phyloP scores from a whole-genome alignment of 2,113 vertebrate species.

The Ammodramus savannarum region DNA sequence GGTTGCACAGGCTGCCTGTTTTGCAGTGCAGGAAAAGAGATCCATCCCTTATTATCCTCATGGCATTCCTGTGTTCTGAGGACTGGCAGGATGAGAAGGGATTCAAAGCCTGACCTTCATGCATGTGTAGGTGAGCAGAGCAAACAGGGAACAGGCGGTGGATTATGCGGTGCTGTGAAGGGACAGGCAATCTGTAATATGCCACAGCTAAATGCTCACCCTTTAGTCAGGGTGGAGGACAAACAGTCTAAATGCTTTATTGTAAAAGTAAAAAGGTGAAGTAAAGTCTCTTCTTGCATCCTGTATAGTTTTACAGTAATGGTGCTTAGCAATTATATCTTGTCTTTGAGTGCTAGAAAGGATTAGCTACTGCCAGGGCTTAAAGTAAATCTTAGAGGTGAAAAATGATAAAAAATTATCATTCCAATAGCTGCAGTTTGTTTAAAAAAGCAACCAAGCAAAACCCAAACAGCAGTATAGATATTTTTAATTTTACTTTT shows the following conservation, averaged over 20 bases:
- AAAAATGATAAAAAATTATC: background rate
- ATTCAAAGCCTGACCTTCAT: background rate
- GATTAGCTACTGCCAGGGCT: background rate
- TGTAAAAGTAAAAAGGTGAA: background rate
- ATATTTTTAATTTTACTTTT: background rate
- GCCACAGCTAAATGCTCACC: background rate
- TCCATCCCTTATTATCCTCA: background rate
- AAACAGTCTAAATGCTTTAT: background rate
- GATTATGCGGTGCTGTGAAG: background rate
- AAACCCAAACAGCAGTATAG: background rate
- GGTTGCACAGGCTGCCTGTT: background rate
- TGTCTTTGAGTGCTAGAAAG: background rate
- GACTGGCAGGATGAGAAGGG: background rate
- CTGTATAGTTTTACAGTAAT: background rate
- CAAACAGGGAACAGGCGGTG: fast-evolving
- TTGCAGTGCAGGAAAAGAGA: background rate
- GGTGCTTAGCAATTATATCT: background rate
- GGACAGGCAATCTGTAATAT: background rate
- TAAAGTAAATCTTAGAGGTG: background rate
- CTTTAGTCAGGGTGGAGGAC: background rate
- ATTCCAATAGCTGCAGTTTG: background rate
- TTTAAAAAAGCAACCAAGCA: background rate
- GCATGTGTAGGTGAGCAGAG: background rate
- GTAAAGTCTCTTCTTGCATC: background rate
- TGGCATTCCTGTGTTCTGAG: background rate